A percentile compares a stretch with the other conserved stretches of the same genome.
These are phyloP conservation scores for Drosophila phalerata DNA, from an alignment of 2,888 invertebrate genomes.

Conservation along the genomic window DNA sequence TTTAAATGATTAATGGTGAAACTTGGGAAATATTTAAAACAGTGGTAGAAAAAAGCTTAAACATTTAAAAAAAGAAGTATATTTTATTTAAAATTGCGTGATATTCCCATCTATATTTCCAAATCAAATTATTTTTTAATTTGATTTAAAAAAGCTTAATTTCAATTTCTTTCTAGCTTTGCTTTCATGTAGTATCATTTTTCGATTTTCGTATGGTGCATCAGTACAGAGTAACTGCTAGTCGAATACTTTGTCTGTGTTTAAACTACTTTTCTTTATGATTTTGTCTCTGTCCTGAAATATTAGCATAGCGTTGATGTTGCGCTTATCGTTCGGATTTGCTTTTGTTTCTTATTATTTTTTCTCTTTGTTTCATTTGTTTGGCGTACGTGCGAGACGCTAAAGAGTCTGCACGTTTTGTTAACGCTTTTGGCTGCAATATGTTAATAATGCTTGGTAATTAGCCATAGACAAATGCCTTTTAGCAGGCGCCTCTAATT, in stretches of 20 bases:
- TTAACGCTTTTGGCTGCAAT: conserved; percentile 47
- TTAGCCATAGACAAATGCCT: conserved; percentile 65
- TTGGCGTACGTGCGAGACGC: not conserved
- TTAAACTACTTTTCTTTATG: not conserved
- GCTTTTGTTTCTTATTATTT: not conserved
- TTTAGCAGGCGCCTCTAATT: conserved; percentile 53
- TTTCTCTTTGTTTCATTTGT: conserved; percentile 5
- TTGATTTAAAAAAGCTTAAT: too few species aligned
- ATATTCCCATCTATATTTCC: too few species aligned
- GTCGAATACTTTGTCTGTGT: not conserved
- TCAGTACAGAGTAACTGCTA: conserved; percentile 13
- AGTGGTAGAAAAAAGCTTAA: too few species aligned
- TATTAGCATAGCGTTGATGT: conserved; percentile 50
- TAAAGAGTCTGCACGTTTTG: conserved; percentile 15
- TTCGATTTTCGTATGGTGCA: too few species aligned
- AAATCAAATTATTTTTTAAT: too few species aligned
- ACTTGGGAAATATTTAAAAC: too few species aligned
- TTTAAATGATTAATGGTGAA: too few species aligned
- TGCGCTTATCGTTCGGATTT: conserved; percentile 41
- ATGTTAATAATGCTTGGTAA: conserved; percentile 68
- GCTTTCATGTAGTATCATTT: too few species aligned
- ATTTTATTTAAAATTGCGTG: too few species aligned
- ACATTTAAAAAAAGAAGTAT: too few species aligned
- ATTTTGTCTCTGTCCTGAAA: conserved; percentile 21
- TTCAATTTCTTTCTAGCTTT: too few species aligned